Evolutionary conservation across 2,113 vertebrate species (phyloP).

Genomic region (Lepidothrix coronata): DNA sequence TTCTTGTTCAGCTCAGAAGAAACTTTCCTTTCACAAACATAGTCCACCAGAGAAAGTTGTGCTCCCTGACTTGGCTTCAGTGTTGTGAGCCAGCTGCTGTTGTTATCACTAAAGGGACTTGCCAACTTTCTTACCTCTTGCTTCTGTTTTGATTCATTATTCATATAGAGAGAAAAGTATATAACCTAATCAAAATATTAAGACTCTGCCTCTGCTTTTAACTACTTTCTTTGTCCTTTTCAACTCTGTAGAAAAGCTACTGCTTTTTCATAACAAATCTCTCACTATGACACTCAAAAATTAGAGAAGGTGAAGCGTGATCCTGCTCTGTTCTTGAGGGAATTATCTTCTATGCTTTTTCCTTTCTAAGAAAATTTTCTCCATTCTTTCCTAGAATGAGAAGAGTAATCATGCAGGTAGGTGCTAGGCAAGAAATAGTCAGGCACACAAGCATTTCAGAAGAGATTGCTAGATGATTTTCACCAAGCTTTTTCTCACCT

Average conservation of each 20-base stretch:
- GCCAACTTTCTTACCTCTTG: not conserved
- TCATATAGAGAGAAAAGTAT: not conserved
- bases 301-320: rapidly evolving
- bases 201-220: not conserved
- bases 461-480: not conserved
- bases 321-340: not conserved
- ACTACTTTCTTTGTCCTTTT: not conserved
- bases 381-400: not conserved
- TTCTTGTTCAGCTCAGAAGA: not conserved
- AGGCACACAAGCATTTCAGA: not conserved
- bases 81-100: not conserved
- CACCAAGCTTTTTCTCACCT: not conserved
- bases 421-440: not conserved
- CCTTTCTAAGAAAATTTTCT: not conserved
- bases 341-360: not conserved
- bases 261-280: not conserved
- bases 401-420: not conserved
- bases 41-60: not conserved
- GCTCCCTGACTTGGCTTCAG: not conserved
- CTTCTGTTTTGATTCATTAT: not conserved
- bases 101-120: not conserved
- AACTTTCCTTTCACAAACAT: not conserved
- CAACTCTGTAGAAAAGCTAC: not conserved
- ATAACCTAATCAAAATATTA: constrained; percentile 32
- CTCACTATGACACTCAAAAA: not conserved